Conservation (phyloP, 2,113 vertebrate species). For the Recurvirostra avosetta region DNA sequence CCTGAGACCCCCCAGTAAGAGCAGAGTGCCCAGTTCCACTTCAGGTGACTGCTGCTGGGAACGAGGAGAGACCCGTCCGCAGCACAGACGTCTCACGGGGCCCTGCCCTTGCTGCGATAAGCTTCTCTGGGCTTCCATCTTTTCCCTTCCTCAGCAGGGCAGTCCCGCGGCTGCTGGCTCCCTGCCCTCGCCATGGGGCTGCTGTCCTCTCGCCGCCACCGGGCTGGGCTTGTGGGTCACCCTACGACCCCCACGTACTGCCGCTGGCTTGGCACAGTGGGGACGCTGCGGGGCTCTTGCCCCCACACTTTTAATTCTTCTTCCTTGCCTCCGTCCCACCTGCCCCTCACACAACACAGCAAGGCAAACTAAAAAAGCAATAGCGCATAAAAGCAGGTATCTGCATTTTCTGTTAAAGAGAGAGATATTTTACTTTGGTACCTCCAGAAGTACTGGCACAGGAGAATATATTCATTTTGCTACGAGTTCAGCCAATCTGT, state of each 20-base stretch:
- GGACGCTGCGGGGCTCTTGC: not conserved
- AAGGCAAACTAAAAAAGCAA: not conserved
- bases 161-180: not conserved
- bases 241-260: rapidly evolving
- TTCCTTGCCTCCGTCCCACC: not conserved
- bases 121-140: not conserved
- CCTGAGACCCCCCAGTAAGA: rapidly evolving
- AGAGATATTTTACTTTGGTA: not conserved
- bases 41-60: not conserved
- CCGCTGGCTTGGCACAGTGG: rapidly evolving
- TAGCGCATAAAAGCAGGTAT: not conserved
- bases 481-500: not conserved
- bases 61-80: rapidly evolving
- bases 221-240: not conserved
- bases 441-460: not conserved
- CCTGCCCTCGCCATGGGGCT: not conserved
- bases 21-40: not conserved
- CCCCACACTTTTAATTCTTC: not conserved
- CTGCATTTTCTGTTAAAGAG: not conserved
- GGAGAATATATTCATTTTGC: not conserved
- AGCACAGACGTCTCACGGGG: rapidly evolving
- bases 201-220: not conserved
- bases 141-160: rapidly evolving
- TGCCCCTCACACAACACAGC: not conserved
- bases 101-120: not conserved